These are phyloP conservation scores for Latrodectus hesperus DNA, from an alignment of 2,888 invertebrate species.

Conservation along the genomic window DNA sequence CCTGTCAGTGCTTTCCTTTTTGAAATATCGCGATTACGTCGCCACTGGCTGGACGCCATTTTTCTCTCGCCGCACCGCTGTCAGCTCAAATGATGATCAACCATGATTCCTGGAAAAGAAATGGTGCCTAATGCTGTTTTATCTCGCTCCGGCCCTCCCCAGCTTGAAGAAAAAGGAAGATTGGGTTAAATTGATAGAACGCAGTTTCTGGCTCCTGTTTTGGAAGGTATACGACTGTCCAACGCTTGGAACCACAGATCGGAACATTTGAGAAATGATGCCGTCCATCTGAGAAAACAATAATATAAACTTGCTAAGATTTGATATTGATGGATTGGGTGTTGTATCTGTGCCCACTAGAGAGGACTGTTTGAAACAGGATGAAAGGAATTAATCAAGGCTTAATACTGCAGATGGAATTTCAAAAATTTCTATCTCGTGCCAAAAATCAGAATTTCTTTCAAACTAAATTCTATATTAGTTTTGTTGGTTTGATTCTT, in stretches of 20 bases:
- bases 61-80: conserved; percentile 48
- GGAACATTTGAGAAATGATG: conserved; percentile 24
- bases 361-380: background rate
- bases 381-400: background rate
- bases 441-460: too few relatives aligned
- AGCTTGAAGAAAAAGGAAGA: conserved; percentile 26
- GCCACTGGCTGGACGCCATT: conserved; percentile 42
- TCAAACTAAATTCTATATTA: too few relatives aligned
- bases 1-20: conserved; percentile 16
- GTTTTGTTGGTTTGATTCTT: too few relatives aligned
- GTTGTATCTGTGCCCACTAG: background rate
- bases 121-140: conserved; percentile 68
- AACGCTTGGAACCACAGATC: background rate
- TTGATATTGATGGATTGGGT: conserved; percentile 12
- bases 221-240: background rate
- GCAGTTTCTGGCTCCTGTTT: conserved; percentile 29
- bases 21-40: conserved; percentile 48
- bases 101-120: conserved; percentile 50
- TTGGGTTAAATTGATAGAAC: conserved; percentile 66
- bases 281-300: conserved; percentile 30
- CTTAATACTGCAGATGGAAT: too few relatives aligned
- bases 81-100: conserved; percentile 68
- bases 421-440: too few relatives aligned
- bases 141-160: conserved; percentile 23
- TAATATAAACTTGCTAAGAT: conserved; percentile 31